phyloP scores from a whole-genome alignment of 2,797 vertebrate species.

The Cyprinodon diabolis region DNA sequence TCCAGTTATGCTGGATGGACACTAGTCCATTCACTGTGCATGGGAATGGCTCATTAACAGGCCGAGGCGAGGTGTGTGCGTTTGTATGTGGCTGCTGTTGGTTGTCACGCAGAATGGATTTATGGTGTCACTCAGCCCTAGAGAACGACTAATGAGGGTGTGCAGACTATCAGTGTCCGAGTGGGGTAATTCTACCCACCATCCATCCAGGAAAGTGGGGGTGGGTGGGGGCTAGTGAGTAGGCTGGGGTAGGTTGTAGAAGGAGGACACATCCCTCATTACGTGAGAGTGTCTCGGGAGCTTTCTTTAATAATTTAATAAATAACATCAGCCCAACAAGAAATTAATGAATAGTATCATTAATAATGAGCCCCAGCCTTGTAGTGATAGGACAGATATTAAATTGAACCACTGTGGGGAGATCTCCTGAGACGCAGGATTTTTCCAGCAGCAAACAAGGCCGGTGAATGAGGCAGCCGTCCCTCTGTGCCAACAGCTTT shows the following conservation, averaged over 20 bases:
- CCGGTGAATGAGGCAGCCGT: slow-evolving; percentile 94
- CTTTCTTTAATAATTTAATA: slow-evolving; percentile 99
- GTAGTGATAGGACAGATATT: slow-evolving; percentile 99
- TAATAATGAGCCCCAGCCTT: slow-evolving; percentile 99
- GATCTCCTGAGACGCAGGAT: slow-evolving; percentile 97
- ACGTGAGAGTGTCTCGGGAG: slow-evolving; percentile 92
- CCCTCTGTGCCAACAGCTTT: slow-evolving; percentile 98
- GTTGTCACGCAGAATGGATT: slow-evolving; percentile 91
- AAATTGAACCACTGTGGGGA: slow-evolving; percentile 98
- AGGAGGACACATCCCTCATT: slow-evolving; percentile 93
- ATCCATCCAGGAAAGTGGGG: slow-evolving; percentile 76
- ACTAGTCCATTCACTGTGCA: slow-evolving; percentile 97
- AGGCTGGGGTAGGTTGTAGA: slow-evolving; percentile 41
- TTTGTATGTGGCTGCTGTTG: slow-evolving; percentile 87
- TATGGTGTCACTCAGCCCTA: slow-evolving; percentile 98
- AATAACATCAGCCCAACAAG: slow-evolving; percentile 99
- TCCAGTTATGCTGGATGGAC: slow-evolving; percentile 88
- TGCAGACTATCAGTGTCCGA: slow-evolving; percentile 76
- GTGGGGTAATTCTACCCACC: slow-evolving; percentile 84
- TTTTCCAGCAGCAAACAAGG: slow-evolving; percentile 99
- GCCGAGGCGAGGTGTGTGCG: slow-evolving; percentile 77
- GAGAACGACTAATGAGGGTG: slow-evolving; percentile 96
- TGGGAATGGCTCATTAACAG: slow-evolving; percentile 97
- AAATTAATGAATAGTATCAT: slow-evolving; percentile 99
- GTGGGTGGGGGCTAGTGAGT: slow-evolving; percentile 35